These are phyloP conservation scores for Adoxophyes honmai DNA, from an alignment of 1,140 invertebrate species.

Conservation along the genomic window DNA sequence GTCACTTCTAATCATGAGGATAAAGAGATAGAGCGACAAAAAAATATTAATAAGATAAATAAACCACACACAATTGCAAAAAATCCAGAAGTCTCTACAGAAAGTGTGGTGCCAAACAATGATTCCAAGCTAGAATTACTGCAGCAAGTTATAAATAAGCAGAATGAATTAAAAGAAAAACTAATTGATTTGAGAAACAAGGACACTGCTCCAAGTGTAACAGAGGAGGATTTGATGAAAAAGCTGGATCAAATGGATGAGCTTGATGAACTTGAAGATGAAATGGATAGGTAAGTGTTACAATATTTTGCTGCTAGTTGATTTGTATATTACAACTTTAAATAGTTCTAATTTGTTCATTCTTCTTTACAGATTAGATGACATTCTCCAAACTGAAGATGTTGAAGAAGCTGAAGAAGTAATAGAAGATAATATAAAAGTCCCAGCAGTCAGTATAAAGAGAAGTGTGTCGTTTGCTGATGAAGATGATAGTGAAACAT, in stretches of 20 bases:
- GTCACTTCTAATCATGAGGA: background rate
- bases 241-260: constrained; percentile 78
- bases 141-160: constrained; percentile 74
- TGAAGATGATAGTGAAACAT: constrained; percentile 53
- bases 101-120: constrained; percentile 17
- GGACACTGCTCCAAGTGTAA: constrained; percentile 52
- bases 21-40: background rate
- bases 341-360: constrained; percentile 17
- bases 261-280: constrained; percentile 78
- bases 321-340: background rate
- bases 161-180: constrained; percentile 73
- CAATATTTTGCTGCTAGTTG: background rate
- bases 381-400: constrained; percentile 44
- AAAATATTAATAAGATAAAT: background rate
- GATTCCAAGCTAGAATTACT: constrained; percentile 40
- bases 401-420: constrained; percentile 22
- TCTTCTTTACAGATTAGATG: constrained; percentile 48
- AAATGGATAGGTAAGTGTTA: constrained; percentile 64
- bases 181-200: constrained; percentile 65
- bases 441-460: constrained; percentile 28
- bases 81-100: constrained; percentile 16
- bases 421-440: constrained; percentile 3
- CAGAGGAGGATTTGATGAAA: constrained; percentile 69
- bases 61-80: constrained; percentile 17
- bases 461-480: constrained; percentile 64